Conservation (phyloP, 1,140 invertebrate genomes). For the Ceratina calcarata region DNA sequence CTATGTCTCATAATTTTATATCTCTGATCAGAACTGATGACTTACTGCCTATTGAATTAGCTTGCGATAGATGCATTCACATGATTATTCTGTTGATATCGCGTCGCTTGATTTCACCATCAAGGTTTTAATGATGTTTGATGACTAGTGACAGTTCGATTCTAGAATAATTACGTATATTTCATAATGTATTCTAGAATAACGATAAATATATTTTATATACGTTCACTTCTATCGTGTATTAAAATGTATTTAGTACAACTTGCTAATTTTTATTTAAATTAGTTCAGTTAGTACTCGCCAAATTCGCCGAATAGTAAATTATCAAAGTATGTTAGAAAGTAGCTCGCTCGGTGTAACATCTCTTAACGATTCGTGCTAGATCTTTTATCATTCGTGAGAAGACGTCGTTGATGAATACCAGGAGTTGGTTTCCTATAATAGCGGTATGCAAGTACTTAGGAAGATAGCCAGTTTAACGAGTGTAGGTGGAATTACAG, state of each 20-base stretch:
- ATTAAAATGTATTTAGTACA: background rate
- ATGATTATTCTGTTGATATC: background rate
- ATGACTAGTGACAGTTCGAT: background rate
- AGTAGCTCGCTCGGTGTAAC: background rate
- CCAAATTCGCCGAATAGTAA: background rate
- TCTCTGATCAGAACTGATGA: too few species aligned
- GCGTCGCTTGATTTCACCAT: constrained; percentile 21
- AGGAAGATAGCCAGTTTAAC: constrained; percentile 24
- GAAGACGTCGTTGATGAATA: constrained; percentile 32
- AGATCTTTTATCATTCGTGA: constrained; percentile 2
- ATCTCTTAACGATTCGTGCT: background rate
- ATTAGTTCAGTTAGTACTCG: background rate
- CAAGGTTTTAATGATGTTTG: background rate
- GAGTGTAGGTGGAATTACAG: constrained; percentile 45
- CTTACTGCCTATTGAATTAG: too few species aligned
- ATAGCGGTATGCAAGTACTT: constrained; percentile 23
- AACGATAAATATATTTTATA: background rate
- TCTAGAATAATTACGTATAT: background rate
- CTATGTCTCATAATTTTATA: too few species aligned
- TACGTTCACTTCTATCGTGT: background rate
- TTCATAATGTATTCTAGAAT: background rate
- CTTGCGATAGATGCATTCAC: background rate
- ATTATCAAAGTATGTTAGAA: background rate
- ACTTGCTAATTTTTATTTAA: too few species aligned
- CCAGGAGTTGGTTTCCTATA: constrained; percentile 19